Conservation (phyloP, 1,140 invertebrate genomes). For the Holcopasites calliopsidis region DNA sequence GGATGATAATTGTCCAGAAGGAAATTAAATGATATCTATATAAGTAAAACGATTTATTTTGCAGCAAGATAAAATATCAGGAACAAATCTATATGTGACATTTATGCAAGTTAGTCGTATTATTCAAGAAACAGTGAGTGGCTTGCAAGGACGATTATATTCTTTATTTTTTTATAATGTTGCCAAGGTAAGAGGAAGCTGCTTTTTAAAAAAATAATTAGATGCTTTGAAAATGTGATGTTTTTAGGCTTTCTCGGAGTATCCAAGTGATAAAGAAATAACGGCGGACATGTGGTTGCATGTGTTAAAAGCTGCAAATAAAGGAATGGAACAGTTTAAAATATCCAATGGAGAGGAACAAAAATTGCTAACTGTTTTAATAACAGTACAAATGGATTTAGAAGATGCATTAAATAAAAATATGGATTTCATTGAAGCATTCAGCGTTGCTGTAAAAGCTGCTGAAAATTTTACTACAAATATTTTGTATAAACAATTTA, state of each 20-base stretch:
- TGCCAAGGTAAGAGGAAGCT: constrained; percentile 64
- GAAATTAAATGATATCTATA: not conserved
- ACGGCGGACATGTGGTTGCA: constrained; percentile 67
- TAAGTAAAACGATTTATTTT: constrained; percentile 19
- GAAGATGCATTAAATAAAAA: constrained; percentile 54
- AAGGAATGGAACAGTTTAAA: constrained; percentile 79
- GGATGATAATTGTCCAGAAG: not conserved
- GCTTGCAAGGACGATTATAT: constrained; percentile 77
- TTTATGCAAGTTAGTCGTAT: constrained; percentile 72
- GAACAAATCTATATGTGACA: constrained; percentile 59
- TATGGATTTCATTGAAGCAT: constrained; percentile 68
- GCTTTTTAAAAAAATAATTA: not conserved
- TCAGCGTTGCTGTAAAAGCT: constrained; percentile 78
- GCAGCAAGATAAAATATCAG: constrained; percentile 54
- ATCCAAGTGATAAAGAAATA: constrained; percentile 44
- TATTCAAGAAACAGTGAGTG: constrained; percentile 71
- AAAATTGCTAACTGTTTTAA: constrained; percentile 82
- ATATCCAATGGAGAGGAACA: constrained; percentile 78
- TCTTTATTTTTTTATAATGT: constrained; percentile 79
- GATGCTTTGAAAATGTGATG: constrained; percentile 4
- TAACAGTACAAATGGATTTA: constrained; percentile 66
- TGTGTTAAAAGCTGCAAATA: constrained; percentile 71
- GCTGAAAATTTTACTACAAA: constrained; percentile 79
- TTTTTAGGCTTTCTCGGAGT: constrained; percentile 55
- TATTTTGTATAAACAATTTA: constrained; percentile 75